phyloP scores from a whole-genome alignment of 2,888 invertebrate species.

The Podotricha telesiphe region DNA sequence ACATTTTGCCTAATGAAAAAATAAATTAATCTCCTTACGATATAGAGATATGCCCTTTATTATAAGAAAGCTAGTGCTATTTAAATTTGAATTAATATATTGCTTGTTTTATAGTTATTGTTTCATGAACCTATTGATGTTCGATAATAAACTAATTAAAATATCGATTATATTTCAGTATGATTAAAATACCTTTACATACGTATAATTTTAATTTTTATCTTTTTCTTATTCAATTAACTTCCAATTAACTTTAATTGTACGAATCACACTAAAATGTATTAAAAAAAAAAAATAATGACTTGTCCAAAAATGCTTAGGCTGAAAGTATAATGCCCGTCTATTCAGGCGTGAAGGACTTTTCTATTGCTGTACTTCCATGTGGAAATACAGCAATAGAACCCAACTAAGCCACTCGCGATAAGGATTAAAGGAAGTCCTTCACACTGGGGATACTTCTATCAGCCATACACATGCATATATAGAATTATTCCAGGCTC shows the following conservation, averaged over 20 bases:
- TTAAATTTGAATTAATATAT: neutral
- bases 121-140: neutral
- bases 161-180: neutral
- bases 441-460: conserved; percentile 26
- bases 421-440: conserved; percentile 33
- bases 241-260: too few relatives aligned
- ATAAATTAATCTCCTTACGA: conserved; percentile 1
- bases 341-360: neutral
- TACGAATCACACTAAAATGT: too few relatives aligned
- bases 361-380: conserved; percentile 12
- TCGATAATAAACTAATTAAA: neutral
- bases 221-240: too few relatives aligned
- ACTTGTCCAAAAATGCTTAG: neutral
- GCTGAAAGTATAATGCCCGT: neutral
- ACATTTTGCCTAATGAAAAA: conserved; percentile 18
- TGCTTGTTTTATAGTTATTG: neutral
- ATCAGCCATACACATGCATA: conserved; percentile 15
- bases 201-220: too few relatives aligned
- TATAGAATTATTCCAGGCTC: conserved; percentile 35
- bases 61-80: neutral
- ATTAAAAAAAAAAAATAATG: too few relatives aligned
- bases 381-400: too few relatives aligned
- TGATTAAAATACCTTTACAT: too few relatives aligned
- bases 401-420: conserved; percentile 22
- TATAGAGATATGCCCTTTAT: neutral